Percentiles rank a stretch among this genome's conserved stretches.
phyloP scores from a whole-genome alignment of 1,140 invertebrate genomes.

The Rhizoglyphus robini region DNA sequence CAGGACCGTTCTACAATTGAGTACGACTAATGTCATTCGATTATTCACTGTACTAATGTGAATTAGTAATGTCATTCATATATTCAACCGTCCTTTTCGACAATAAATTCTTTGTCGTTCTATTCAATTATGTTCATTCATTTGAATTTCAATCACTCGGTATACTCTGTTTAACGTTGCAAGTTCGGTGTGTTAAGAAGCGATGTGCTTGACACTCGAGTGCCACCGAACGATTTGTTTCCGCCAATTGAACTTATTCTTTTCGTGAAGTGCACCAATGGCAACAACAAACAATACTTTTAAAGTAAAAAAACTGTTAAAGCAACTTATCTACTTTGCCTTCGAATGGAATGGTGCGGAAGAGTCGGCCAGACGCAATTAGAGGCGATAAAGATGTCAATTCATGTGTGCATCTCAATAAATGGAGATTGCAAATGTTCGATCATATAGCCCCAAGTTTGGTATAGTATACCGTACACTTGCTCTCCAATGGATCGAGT shows the following conservation, averaged over 20 bases:
- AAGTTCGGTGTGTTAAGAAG: no score
- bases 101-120: not conserved
- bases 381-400: not conserved
- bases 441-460: not conserved
- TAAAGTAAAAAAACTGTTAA: no score
- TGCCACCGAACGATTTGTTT: not conserved
- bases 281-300: not conserved
- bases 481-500: not conserved
- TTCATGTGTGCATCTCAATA: not conserved
- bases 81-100: no score
- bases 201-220: not conserved
- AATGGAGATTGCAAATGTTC: not conserved
- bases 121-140: no score
- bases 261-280: not conserved
- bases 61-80: no score
- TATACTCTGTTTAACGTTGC: no score
- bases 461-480: no score
- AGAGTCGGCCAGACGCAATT: not conserved
- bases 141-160: no score
- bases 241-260: not conserved
- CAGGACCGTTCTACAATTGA: no score
- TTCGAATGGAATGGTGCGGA: not conserved
- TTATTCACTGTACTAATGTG: not conserved
- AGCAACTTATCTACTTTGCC: not conserved
- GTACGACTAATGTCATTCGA: not conserved